A percentile compares a stretch with the other conserved stretches of the same genome.
These are phyloP conservation scores for Mustela lutreola DNA, from an alignment of 2,113 vertebrate genomes.

Conservation along the genomic window DNA sequence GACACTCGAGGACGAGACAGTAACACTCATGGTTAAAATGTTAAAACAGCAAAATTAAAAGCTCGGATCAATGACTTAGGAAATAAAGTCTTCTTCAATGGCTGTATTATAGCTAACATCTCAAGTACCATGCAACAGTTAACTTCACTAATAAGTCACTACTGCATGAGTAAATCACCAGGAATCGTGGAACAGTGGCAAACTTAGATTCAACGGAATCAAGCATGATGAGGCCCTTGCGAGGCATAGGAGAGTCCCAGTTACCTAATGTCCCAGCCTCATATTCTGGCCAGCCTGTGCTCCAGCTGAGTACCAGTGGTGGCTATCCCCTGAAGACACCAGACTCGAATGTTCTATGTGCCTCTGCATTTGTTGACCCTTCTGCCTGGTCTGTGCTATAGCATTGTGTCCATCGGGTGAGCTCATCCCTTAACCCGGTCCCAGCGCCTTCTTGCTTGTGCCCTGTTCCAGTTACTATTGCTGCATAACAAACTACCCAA, in stretches of 20 bases:
- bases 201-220: not conserved
- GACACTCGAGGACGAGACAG: not conserved
- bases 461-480: not conserved
- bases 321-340: not conserved
- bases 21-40: not conserved
- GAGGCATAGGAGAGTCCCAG: accelerated
- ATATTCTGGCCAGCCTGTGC: not conserved
- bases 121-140: not conserved
- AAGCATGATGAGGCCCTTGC: not conserved
- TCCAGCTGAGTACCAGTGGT: not conserved
- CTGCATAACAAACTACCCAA: not conserved
- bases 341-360: not conserved
- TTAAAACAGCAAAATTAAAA: not conserved
- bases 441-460: not conserved
- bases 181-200: no score
- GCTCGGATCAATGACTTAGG: not conserved
- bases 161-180: not conserved
- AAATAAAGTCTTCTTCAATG: not conserved
- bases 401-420: not conserved
- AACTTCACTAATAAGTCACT: not conserved
- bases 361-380: not conserved
- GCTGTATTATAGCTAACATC: not conserved
- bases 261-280: not conserved
- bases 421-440: not conserved
- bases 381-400: not conserved